Percentiles rank a stretch among this genome's conserved stretches.
phyloP scores from a whole-genome alignment of 2,888 invertebrate genomes.

The Julus scandinavius region DNA sequence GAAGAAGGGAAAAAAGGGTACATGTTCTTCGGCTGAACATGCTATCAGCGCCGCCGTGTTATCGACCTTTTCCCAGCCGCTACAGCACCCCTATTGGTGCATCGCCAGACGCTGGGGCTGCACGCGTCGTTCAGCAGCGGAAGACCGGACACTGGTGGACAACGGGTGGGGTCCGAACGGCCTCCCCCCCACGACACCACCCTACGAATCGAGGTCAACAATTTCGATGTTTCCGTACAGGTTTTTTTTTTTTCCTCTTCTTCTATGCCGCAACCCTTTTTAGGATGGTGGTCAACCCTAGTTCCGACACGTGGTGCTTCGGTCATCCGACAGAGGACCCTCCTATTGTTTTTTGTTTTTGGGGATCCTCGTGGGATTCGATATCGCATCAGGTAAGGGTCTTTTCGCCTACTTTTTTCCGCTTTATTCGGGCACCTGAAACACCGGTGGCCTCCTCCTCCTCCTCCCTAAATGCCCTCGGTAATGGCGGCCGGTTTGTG shows the following conservation, averaged over 20 bases:
- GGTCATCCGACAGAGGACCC: neutral
- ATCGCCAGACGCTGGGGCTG: neutral
- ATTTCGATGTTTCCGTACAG: neutral
- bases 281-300: neutral
- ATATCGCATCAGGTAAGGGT: neutral
- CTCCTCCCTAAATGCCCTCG: neutral
- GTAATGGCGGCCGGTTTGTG: neutral
- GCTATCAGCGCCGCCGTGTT: neutral
- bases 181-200: neutral
- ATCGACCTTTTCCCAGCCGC: neutral
- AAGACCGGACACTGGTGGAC: neutral
- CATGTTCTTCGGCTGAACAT: neutral
- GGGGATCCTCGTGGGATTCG: neutral
- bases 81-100: constrained; percentile 1
- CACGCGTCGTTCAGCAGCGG: constrained; percentile 14
- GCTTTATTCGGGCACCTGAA: neutral
- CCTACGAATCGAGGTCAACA: neutral
- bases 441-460: neutral
- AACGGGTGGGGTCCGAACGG: neutral
- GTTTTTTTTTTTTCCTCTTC: too few species aligned
- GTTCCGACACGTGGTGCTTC: neutral
- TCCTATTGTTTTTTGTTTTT: neutral
- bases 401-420: neutral
- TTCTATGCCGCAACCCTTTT: too few species aligned
- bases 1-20: neutral